Conservation (phyloP, 2,888 invertebrate species). For the Trypoxylon attenuatum region DNA sequence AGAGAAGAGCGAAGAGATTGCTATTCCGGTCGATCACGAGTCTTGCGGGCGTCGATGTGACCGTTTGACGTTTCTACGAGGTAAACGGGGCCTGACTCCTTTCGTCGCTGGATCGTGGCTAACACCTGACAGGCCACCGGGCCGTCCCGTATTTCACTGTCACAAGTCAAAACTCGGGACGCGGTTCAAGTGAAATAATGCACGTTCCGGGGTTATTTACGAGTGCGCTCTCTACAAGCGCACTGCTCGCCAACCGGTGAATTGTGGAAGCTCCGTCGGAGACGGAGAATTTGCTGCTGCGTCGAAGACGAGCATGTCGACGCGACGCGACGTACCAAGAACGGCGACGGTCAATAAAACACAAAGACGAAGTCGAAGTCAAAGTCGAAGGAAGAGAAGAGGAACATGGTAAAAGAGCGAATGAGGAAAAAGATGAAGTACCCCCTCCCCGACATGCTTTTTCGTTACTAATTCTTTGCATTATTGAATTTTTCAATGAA, state of each 20-base stretch:
- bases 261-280: constrained; percentile 45
- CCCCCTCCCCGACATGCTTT: too few relatives aligned
- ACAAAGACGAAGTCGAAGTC: constrained; percentile 11
- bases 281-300: constrained; percentile 50
- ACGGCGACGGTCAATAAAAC: constrained; percentile 10
- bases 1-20: too few relatives aligned
- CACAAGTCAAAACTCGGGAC: constrained; percentile 54
- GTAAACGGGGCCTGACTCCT: neutral
- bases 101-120: constrained; percentile 24
- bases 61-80: neutral
- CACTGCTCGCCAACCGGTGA: constrained; percentile 48
- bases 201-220: constrained; percentile 55
- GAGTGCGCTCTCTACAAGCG: constrained; percentile 46
- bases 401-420: too few relatives aligned
- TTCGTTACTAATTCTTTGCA: constrained; percentile 45
- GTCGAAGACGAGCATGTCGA: constrained; percentile 28
- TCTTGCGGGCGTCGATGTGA: neutral
- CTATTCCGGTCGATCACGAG: too few relatives aligned
- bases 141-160: constrained; percentile 57
- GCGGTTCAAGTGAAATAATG: constrained; percentile 55
- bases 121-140: constrained; percentile 33
- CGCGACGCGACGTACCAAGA: too few relatives aligned
- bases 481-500: constrained; percentile 41
- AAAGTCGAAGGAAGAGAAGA: neutral
- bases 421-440: constrained; percentile 7